These are phyloP conservation scores for Coelopa frigida DNA, from an alignment of 1,140 invertebrate species.

Conservation along the genomic window DNA sequence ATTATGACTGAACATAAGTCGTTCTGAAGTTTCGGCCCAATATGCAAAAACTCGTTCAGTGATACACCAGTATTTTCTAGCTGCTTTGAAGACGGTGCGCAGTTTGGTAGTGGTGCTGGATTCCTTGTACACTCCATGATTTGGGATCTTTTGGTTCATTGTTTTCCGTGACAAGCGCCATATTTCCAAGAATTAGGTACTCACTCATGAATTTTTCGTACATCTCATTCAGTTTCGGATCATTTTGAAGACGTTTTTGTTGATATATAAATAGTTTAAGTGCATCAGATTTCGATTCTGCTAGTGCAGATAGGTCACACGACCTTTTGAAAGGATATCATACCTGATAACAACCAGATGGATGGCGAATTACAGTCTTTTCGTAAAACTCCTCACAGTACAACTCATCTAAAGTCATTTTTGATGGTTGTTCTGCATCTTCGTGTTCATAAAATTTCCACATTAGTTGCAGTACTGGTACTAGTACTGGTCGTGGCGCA, in stretches of 20 bases:
- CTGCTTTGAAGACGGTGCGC: conserved; percentile 36
- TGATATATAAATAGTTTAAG: background rate
- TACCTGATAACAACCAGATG: background rate
- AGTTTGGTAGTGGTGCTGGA: conserved; percentile 29
- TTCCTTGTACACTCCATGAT: conserved; percentile 37
- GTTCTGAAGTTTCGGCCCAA: conserved; percentile 29
- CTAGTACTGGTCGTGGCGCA: background rate
- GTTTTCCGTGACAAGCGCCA: background rate
- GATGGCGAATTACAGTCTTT: background rate
- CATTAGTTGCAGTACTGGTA: background rate
- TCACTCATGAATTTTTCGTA: background rate
- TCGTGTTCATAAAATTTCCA: background rate
- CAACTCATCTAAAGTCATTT: background rate
- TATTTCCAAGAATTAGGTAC: background rate
- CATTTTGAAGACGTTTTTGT: background rate
- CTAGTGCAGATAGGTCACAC: background rate
- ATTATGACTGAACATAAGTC: conserved; percentile 36
- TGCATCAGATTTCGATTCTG: background rate
- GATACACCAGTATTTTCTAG: conserved; percentile 19
- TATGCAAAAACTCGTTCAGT: conserved; percentile 31
- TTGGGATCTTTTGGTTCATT: conserved; percentile 26
- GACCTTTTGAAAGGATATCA: background rate
- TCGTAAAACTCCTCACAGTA: conserved; percentile 2
- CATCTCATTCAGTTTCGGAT: background rate
- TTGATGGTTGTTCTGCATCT: background rate